These are phyloP conservation scores for Corapipo altera DNA, from an alignment of 2,113 vertebrate genomes.

Conservation along the genomic window DNA sequence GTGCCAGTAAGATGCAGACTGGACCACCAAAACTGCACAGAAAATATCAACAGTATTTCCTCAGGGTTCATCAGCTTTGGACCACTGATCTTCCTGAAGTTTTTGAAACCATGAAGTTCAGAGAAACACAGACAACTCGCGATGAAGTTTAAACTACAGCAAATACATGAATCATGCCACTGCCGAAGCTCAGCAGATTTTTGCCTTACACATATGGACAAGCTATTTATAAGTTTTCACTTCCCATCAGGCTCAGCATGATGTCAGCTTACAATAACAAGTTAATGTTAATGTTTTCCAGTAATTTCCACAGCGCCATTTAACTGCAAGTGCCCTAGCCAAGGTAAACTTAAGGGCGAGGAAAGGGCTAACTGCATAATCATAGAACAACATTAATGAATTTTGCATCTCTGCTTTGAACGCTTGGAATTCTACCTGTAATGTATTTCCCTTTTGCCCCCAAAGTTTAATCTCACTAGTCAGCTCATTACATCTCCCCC, in stretches of 20 bases:
- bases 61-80: neutral
- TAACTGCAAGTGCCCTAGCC: constrained; percentile 68
- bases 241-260: constrained; percentile 71
- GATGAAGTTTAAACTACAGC: constrained; percentile 31
- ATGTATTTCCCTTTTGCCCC: neutral
- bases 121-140: neutral
- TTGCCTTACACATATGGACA: constrained; percentile 56
- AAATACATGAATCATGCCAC: constrained; percentile 37
- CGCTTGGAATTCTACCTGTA: constrained; percentile 44
- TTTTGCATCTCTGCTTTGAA: constrained; percentile 66
- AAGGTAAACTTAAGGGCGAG: constrained; percentile 75
- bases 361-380: constrained; percentile 68
- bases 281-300: constrained; percentile 81
- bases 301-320: constrained; percentile 75
- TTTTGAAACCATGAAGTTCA: constrained; percentile 24
- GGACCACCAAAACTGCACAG: neutral
- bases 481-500: neutral
- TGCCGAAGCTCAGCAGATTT: constrained; percentile 71
- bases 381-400: constrained; percentile 66
- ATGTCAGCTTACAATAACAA: constrained; percentile 80
- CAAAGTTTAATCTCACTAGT: constrained; percentile 7
- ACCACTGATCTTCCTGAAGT: neutral
- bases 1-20: neutral
- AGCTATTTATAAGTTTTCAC: constrained; percentile 78
- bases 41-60: neutral